Evolutionary conservation across 2,888 invertebrate genomes (phyloP).

Genomic region (Abscondita cerata): DNA sequence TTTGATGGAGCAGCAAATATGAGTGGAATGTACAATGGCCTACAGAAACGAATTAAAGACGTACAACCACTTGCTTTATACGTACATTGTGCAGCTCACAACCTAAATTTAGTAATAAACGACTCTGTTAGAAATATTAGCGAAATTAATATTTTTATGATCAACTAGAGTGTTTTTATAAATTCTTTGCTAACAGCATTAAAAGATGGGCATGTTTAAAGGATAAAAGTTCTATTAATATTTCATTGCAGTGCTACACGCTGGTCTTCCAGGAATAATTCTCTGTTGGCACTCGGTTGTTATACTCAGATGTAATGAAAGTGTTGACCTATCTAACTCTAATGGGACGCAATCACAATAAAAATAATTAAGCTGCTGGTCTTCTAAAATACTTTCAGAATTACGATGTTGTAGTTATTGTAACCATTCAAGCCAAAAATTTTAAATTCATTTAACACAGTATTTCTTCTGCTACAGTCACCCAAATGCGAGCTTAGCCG

Average conservation of each 20-base stretch:
- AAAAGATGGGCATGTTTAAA: not conserved
- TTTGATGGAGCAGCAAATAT: slow-evolving; percentile 23
- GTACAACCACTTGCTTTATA: not conserved
- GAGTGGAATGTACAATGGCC: slow-evolving; percentile 10
- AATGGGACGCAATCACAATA: not conserved
- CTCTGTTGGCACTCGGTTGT: not conserved
- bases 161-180: not conserved
- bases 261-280: not conserved
- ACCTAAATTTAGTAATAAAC: not conserved
- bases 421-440: not conserved
- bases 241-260: not conserved
- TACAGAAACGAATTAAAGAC: not conserved
- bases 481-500: not conserved
- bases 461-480: not conserved
- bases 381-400: not conserved
- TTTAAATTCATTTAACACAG: not conserved
- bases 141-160: not conserved
- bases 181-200: not conserved
- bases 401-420: not conserved
- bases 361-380: not conserved
- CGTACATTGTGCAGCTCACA: slow-evolving; percentile 2
- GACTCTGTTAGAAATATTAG: not conserved
- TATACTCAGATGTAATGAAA: too few relatives aligned
- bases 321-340: too few relatives aligned
- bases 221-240: not conserved